These are phyloP conservation scores for Papilio helenus DNA, from an alignment of 1,140 invertebrate genomes.

Conservation along the genomic window DNA sequence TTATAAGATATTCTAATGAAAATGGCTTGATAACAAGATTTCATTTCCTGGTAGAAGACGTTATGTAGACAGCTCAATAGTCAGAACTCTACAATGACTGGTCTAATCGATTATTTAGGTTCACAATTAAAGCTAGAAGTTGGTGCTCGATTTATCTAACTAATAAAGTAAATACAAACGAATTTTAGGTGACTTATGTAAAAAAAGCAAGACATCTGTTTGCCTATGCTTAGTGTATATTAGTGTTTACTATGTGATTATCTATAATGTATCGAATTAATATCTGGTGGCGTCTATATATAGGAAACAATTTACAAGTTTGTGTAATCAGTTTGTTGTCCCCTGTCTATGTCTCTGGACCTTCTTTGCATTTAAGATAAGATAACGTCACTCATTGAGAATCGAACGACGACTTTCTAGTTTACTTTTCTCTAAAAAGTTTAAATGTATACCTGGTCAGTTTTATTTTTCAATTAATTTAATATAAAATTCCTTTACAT, in stretches of 20 bases:
- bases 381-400: background rate
- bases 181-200: too few relatives aligned
- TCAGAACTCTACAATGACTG: background rate
- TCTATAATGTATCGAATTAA: background rate
- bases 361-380: slow-evolving; percentile 12
- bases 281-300: slow-evolving; percentile 15
- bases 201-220: background rate
- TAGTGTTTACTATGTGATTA: background rate
- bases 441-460: background rate
- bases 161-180: too few relatives aligned
- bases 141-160: too few relatives aligned
- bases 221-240: background rate
- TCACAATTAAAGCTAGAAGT: too few relatives aligned
- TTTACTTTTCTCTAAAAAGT: background rate
- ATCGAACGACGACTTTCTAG: background rate
- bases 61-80: background rate
- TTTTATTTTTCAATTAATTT: background rate
- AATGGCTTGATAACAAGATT: background rate
- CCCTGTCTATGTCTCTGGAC: slow-evolving; percentile 3
- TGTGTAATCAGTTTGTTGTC: slow-evolving; percentile 20
- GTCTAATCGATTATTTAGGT: too few relatives aligned
- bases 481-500: too few relatives aligned
- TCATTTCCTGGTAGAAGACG: background rate
- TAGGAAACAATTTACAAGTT: slow-evolving; percentile 1
- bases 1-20: background rate